Conservation (phyloP, 2,797 vertebrate genomes). For the Chelmon rostratus region DNA sequence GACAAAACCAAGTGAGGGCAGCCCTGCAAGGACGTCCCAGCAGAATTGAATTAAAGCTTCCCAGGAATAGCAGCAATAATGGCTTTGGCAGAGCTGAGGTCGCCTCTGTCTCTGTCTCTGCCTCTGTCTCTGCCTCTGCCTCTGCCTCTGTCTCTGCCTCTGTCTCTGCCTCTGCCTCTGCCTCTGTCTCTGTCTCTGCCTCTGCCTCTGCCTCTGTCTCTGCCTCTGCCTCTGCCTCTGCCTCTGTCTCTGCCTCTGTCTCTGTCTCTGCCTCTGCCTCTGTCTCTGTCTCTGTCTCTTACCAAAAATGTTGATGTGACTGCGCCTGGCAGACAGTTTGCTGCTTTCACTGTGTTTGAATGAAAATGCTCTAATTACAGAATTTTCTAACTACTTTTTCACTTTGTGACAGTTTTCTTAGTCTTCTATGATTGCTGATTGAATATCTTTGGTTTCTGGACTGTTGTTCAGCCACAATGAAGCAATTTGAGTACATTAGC, state of each 20-base stretch:
- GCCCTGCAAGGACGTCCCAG: slow-evolving; percentile 59
- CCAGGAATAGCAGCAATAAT: slow-evolving; percentile 68
- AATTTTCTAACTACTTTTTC: not conserved
- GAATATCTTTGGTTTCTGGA: not conserved
- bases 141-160: not conserved
- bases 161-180: too few relatives aligned
- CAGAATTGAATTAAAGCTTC: slow-evolving; percentile 68
- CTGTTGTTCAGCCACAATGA: not conserved
- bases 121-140: not conserved
- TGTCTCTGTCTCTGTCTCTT: not conserved
- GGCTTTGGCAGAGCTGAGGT: slow-evolving; percentile 42
- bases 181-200: not conserved
- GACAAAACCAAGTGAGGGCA: slow-evolving; percentile 61
- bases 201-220: not conserved
- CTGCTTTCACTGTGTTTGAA: slow-evolving; percentile 3
- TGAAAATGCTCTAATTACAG: not conserved
- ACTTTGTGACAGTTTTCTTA: not conserved
- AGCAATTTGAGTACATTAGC: not conserved
- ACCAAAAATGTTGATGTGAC: slow-evolving; percentile 1
- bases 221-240: too few relatives aligned
- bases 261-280: slow-evolving; percentile 2
- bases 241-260: not conserved
- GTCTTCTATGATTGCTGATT: not conserved
- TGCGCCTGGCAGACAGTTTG: not conserved
- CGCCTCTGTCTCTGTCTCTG: slow-evolving; percentile 2